A percentile compares a stretch with the other conserved stretches of the same genome.
Evolutionary conservation across 2,888 invertebrate species (phyloP).

Genomic region (Hydraecia micacea): DNA sequence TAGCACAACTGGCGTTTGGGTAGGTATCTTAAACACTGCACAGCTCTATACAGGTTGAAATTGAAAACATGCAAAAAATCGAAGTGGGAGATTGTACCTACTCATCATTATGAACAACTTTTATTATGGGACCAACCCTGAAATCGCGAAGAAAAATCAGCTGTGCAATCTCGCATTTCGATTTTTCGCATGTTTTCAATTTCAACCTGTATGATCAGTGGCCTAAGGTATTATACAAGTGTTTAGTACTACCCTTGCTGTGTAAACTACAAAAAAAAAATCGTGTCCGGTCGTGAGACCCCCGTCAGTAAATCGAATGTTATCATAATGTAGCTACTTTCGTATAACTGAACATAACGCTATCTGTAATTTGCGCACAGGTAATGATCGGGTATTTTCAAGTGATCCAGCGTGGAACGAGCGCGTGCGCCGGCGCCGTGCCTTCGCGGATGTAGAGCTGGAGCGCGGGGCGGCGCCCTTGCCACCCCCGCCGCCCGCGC

Average conservation of each 20-base stretch:
- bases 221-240: background rate
- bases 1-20: background rate
- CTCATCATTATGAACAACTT: no score
- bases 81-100: no score
- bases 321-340: background rate
- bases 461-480: conserved; percentile 86
- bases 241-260: background rate
- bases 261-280: no score
- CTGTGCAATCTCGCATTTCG: no score
- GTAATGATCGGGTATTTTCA: conserved; percentile 70
- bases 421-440: conserved; percentile 89
- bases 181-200: no score
- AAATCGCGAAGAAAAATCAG: no score
- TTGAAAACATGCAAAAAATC: no score
- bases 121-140: no score
- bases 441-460: conserved; percentile 93
- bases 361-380: conserved; percentile 63
- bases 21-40: background rate
- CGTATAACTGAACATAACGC: background rate
- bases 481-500: conserved; percentile 64
- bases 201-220: background rate
- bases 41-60: no score
- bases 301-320: background rate
- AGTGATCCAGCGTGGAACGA: conserved; percentile 88
- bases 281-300: no score